Evolutionary conservation across 2,797 vertebrate genomes (phyloP).

Genomic region (Sebastes umbrosus): DNA sequence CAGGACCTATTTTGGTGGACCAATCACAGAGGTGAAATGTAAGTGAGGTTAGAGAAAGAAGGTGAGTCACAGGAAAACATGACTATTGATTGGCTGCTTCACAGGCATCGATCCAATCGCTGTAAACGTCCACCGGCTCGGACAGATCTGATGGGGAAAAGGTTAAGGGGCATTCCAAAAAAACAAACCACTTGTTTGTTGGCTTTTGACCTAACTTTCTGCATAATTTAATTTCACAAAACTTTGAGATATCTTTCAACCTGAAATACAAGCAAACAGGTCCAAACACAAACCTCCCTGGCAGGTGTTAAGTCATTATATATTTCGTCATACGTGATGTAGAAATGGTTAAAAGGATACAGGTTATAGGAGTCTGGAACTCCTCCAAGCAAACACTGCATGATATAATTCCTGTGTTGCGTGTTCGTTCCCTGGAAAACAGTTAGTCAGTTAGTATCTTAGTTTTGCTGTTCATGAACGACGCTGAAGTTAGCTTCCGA

Average conservation of each 20-base stretch:
- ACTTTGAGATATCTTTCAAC: neutral
- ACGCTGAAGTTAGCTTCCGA: no score
- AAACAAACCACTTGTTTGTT: neutral
- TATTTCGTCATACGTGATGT: neutral
- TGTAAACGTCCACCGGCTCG: conserved; percentile 94
- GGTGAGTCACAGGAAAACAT: neutral
- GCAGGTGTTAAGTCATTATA: no score
- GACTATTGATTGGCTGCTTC: conserved; percentile 94
- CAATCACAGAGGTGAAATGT: neutral
- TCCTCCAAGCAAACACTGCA: conserved; percentile 94
- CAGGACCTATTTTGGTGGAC: neutral
- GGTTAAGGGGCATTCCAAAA: conserved; percentile 67
- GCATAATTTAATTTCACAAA: neutral
- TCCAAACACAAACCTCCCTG: neutral
- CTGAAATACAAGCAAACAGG: no score
- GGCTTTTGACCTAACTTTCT: neutral
- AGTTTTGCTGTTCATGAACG: neutral
- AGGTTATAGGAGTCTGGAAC: conserved; percentile 96
- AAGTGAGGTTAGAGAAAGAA: conserved; percentile 6
- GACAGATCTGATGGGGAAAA: conserved; percentile 86
- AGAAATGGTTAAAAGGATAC: conserved; percentile 86
- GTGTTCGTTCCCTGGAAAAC: conserved; percentile 87
- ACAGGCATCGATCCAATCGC: conserved; percentile 96
- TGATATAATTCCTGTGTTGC: conserved; percentile 95
- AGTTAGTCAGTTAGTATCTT: neutral